phyloP scores from a whole-genome alignment of 2,113 vertebrate species.

The Xyliphius kryptos region DNA sequence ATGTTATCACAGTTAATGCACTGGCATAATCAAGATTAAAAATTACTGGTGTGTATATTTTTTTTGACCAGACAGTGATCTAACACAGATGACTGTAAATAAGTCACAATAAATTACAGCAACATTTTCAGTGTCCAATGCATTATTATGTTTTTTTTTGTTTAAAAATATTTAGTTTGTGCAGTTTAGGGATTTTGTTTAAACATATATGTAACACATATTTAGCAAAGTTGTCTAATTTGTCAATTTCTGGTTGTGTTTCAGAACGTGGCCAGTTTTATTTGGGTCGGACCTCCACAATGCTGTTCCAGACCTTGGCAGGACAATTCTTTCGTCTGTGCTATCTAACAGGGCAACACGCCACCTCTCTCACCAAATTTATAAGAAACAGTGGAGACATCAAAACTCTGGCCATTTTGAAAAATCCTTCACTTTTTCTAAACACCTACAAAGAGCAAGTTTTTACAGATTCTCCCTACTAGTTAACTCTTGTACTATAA shows the following conservation, averaged over 20 bases:
- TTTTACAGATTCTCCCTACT: not conserved
- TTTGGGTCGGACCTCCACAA: constrained; percentile 60
- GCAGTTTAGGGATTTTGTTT: too few species aligned
- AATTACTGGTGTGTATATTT: too few species aligned
- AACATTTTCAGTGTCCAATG: too few species aligned
- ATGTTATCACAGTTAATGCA: too few species aligned
- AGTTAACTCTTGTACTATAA: not conserved
- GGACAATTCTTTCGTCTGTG: constrained; percentile 80
- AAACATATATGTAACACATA: too few species aligned
- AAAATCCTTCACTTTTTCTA: constrained; percentile 78
- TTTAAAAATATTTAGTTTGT: too few species aligned
- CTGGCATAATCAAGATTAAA: too few species aligned
- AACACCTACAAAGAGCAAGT: constrained; percentile 85
- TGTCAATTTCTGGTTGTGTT: constrained; percentile 22
- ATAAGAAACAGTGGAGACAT: constrained; percentile 72
- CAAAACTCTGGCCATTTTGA: constrained; percentile 76
- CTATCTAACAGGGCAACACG: constrained; percentile 82
- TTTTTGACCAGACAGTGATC: too few species aligned
- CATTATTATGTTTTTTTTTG: too few species aligned
- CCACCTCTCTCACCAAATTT: constrained; percentile 79
- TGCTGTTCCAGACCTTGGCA: constrained; percentile 78
- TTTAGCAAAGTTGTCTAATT: not conserved
- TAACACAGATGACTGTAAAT: too few species aligned
- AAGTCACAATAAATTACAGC: too few species aligned
- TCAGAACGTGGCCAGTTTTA: constrained; percentile 69